Evolutionary conservation across 2,888 invertebrate species (phyloP).

Genomic region (Cataglyphis livida): DNA sequence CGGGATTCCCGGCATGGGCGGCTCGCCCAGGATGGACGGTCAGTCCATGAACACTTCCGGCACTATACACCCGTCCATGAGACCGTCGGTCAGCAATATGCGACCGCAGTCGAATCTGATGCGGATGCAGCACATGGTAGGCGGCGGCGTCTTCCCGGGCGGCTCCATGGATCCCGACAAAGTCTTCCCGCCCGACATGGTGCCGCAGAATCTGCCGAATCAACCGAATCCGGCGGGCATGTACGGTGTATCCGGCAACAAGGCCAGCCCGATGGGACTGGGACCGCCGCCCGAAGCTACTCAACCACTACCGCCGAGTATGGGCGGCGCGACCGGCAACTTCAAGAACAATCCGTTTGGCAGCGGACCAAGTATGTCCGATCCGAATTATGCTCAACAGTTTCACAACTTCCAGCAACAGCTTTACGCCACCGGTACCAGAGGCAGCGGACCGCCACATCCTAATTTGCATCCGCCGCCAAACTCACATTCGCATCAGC

Average conservation of each 20-base stretch:
- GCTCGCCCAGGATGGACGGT: conserved; percentile 84
- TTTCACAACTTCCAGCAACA: conserved; percentile 98
- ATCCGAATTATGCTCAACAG: conserved; percentile 97
- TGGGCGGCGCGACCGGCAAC: conserved; percentile 89
- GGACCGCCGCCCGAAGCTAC: conserved; percentile 88
- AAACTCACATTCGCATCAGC: conserved; percentile 84
- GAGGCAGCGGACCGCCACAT: conserved; percentile 86
- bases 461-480: conserved; percentile 85
- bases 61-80: conserved; percentile 83
- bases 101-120: conserved; percentile 83
- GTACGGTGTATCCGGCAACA: conserved; percentile 87
- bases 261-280: conserved; percentile 87
- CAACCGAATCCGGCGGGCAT: conserved; percentile 87
- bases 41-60: conserved; percentile 86
- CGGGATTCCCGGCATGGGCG: conserved; percentile 83
- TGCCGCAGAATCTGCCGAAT: conserved; percentile 76
- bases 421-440: conserved; percentile 94
- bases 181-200: conserved; percentile 84
- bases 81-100: conserved; percentile 84
- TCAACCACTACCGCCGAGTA: conserved; percentile 92
- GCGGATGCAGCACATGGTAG: conserved; percentile 85
- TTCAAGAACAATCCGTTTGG: conserved; percentile 92
- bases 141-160: conserved; percentile 84
- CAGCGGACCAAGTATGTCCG: conserved; percentile 94
- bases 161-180: conserved; percentile 84